Evolutionary conservation across 2,888 invertebrate genomes (phyloP).

Genomic region (Ecliptopera silaceata): DNA sequence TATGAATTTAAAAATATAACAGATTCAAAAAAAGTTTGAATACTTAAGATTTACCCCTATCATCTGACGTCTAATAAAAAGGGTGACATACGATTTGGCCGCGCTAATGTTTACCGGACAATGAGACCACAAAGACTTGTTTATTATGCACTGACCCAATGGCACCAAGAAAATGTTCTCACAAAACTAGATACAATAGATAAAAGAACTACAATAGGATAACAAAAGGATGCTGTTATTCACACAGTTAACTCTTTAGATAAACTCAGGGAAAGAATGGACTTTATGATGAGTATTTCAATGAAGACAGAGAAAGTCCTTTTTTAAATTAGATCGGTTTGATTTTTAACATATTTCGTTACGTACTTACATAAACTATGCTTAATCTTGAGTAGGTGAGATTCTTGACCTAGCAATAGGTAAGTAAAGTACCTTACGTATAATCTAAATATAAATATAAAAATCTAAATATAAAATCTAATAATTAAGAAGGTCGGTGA

Average conservation of each 20-base stretch:
- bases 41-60: constrained; percentile 3
- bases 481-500: constrained; percentile 56
- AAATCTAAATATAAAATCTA: too few species aligned
- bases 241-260: constrained; percentile 78
- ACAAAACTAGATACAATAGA: too few species aligned
- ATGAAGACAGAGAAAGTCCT: neutral
- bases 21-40: neutral
- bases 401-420: neutral
- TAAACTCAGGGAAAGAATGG: constrained; percentile 29
- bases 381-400: too few species aligned
- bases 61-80: constrained; percentile 32
- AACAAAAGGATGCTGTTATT: constrained; percentile 82
- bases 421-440: too few species aligned
- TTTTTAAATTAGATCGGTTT: neutral
- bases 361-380: too few species aligned
- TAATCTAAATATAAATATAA: too few species aligned
- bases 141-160: constrained; percentile 51
- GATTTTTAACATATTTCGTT: neutral
- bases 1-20: neutral
- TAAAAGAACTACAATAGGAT: constrained; percentile 66
- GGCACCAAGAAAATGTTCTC: constrained; percentile 69
- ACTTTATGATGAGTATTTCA: constrained; percentile 13
- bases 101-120: constrained; percentile 54
- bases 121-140: constrained; percentile 47
- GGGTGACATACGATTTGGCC: constrained; percentile 44